Percentiles rank a stretch among this genome's conserved stretches.
Evolutionary conservation across 2,797 vertebrate genomes (phyloP).

Genomic region (Gastrophryne carolinensis): DNA sequence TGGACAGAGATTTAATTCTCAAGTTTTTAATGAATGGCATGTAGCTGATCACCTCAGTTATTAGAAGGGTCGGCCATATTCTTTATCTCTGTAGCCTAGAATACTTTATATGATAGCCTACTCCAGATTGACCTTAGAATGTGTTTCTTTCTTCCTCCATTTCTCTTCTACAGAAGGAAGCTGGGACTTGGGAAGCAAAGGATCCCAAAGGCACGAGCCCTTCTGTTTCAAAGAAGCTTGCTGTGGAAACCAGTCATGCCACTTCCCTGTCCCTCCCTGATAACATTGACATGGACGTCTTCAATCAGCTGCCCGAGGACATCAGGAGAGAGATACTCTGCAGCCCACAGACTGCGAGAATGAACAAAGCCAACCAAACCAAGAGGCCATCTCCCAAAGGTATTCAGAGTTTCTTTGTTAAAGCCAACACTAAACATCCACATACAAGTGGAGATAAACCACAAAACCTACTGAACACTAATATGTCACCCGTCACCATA

Average conservation of each 20-base stretch:
- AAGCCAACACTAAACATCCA: neutral
- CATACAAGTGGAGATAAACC: neutral
- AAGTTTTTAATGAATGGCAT: no score
- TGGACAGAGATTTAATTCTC: no score
- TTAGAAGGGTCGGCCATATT: no score
- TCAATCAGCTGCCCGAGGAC: slow-evolving; percentile 77
- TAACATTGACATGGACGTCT: slow-evolving; percentile 77
- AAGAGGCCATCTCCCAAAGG: slow-evolving; percentile 19
- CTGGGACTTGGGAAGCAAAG: neutral
- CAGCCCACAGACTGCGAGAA: slow-evolving; percentile 33
- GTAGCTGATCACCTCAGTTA: no score
- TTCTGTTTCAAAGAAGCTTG: neutral
- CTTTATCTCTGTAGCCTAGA: no score
- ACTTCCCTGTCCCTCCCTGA: slow-evolving; percentile 60
- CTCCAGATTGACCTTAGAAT: no score
- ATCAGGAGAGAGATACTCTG: slow-evolving; percentile 77
- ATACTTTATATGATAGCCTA: no score
- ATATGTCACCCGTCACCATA: no score
- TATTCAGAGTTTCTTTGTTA: slow-evolving; percentile 19
- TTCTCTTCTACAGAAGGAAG: neutral
- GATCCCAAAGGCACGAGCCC: neutral
- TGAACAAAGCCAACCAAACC: slow-evolving; percentile 25
- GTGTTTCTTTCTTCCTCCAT: neutral
- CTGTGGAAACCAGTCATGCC: neutral
- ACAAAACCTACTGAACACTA: no score